Base-by-base conservation (phyloP, 2,113 vertebrate genomes). In the Antechinus stuartii region DNA sequence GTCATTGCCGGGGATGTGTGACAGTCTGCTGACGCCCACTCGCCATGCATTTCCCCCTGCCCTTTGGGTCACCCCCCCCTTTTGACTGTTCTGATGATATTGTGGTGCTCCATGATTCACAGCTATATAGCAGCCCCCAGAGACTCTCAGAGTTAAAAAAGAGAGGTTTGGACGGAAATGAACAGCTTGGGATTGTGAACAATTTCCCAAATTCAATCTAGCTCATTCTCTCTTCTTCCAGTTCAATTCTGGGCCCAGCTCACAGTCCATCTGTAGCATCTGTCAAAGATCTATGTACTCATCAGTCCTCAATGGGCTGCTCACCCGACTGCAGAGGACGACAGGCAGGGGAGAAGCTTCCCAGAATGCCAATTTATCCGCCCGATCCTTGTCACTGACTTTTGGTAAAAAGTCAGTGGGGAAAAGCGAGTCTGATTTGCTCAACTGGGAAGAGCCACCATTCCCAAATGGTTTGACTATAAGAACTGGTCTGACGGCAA, bases 391-490 rank as follows among this genome's bases (percentile, higher is more conserved):
- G 84, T 97, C 57, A 94, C n/a, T 54, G 94, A 24, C 9, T 96
- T 4, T 91, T 42, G 95, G 95, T 94, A 96, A 97, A 97, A 93
- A 93, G 76, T 61, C 96, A 93, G 94, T 95, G 90, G 68, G n/a
- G 91, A 95, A 96, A 49, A 54, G 14, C 61, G 26, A 95, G 47
- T 27, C 47, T 96, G 90, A 93, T 90, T 94, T 54, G 92, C 61
- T 90, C 92, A 94, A 84, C 27, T 94, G 46, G 50, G 53, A 96
- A 94, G 61, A 95, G 91, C 90, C 95, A 61, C 90, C 76, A 91
- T 93, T 25, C 46, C 61, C 84, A 96, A 96, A 5, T 90, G 7
- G 46, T 94, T 94, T 52, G 93, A 93, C 91, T 91, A 94, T 0
- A 94, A 95, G 91, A 95, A 94, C 26, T 54, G 4, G 42, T 91